These are phyloP conservation scores for Cotesia chilonis DNA, from an alignment of 1,140 invertebrate genomes.

Conservation along the genomic window DNA sequence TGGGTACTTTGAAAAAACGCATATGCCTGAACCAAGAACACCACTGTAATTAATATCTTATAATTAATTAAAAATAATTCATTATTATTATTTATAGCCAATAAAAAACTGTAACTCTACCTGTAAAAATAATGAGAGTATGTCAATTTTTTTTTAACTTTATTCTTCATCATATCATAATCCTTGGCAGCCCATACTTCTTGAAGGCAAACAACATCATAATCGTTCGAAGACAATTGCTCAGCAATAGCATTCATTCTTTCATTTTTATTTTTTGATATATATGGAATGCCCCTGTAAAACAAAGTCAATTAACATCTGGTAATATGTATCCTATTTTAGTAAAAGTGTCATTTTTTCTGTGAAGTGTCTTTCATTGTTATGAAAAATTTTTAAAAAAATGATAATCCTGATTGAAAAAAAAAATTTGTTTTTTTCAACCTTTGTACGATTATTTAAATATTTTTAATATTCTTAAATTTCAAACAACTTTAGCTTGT, in stretches of 20 bases:
- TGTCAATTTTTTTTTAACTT: slow-evolving; percentile 72
- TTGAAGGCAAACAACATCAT: slow-evolving; percentile 92
- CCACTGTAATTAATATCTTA: slow-evolving; percentile 72
- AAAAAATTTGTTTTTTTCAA: too few species aligned
- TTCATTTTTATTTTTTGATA: slow-evolving; percentile 78
- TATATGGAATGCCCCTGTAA: slow-evolving; percentile 82
- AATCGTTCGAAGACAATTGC: slow-evolving; percentile 73
- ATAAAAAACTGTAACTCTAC: slow-evolving; percentile 60
- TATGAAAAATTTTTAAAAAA: too few species aligned
- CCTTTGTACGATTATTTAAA: too few species aligned
- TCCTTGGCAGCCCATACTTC: slow-evolving; percentile 89
- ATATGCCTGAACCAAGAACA: slow-evolving; percentile 89
- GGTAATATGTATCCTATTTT: too few species aligned
- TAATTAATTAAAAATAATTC: slow-evolving; percentile 22
- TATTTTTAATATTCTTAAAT: too few species aligned
- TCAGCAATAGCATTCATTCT: slow-evolving; percentile 85
- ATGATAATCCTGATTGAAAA: too few species aligned
- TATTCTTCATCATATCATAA: slow-evolving; percentile 75
- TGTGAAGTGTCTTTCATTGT: not conserved
- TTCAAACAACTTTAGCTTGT: too few species aligned
- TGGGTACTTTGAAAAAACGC: slow-evolving; percentile 87
- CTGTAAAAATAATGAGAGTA: slow-evolving; percentile 94
- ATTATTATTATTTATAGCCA: slow-evolving; percentile 19
- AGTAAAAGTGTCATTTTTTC: not conserved
- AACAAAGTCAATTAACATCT: slow-evolving; percentile 7